Evolutionary conservation across 2,888 invertebrate genomes (phyloP), one percentile per base, ranked within the genome.

Genomic region (Microplitis deprimator): DNA sequence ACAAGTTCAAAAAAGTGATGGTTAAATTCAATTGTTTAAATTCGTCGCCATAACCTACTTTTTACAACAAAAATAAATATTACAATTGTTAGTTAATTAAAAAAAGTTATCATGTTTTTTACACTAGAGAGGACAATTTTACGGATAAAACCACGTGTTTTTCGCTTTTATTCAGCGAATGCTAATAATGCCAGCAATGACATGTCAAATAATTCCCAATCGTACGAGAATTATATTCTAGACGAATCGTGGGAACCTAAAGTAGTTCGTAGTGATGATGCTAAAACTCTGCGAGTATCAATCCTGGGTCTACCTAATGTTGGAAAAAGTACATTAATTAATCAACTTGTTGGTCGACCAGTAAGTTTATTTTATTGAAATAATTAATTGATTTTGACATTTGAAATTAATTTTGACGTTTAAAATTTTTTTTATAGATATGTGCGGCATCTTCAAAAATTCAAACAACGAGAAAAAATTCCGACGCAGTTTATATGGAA

Each of bases 271-370:
- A 79, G 81, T 20, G 80, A 81, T 1, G 68, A 68, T 20, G 69
- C 29, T 7, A 82, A 82, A 73, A 79, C 74, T 7, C 68, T 81
- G 7, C 75, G 71, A 68, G 76, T 82, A 39, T 96, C 98, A 6
- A 94, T 99, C 29, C 93, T 99, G 82, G 99, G 99, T 2, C 92
- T 95, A 13, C 98, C 99, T 4, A 99, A 99, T 92, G 95, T 94
- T 71, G 99, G 99, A 40, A 99, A 99, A 90, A 98, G 98, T 87
- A 98, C 98, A 0, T 92, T 99, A 41, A 95, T 98, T 41, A 99
- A 99, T 90, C 93, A 93, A 85, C 91, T 99, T 38, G 92, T 96
- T 74, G 93, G 95, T 80, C 92, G 95, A 89, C 93, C 94, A 89
- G 96, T 96, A 90, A 88, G 89, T 88, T 50, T 13, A 50, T 50